phyloP scores from a whole-genome alignment of 2,113 vertebrate species.

The Antechinus flavipes region DNA sequence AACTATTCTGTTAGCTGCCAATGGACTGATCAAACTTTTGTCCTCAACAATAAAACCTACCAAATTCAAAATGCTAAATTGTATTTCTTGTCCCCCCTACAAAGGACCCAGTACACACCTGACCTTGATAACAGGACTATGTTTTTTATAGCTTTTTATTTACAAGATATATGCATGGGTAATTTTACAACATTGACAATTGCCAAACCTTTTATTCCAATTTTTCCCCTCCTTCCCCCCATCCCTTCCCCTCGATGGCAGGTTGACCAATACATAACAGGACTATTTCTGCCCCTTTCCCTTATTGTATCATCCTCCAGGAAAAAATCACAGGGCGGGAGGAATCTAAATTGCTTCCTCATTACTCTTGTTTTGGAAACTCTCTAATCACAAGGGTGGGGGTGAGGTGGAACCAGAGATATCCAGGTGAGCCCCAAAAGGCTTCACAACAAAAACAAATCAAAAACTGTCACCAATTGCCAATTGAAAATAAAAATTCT shows the following conservation, averaged over 20 bases:
- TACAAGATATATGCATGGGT: too few relatives aligned
- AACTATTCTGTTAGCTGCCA: not conserved
- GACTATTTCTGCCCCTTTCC: not conserved
- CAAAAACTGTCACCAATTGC: not conserved
- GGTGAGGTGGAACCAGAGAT: not conserved
- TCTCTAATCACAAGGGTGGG: not conserved
- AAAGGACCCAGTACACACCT: not conserved
- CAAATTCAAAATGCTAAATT: not conserved
- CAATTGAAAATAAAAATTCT: conserved; percentile 16
- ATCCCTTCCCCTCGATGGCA: too few relatives aligned
- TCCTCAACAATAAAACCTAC: not conserved
- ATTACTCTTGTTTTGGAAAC: not conserved
- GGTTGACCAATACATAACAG: too few relatives aligned
- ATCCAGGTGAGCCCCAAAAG: conserved; percentile 7
- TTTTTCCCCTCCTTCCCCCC: too few relatives aligned
- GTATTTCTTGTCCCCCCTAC: not conserved
- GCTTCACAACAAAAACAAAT: conserved; percentile 34
- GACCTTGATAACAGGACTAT: not conserved
- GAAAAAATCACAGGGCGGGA: not conserved
- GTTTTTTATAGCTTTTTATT: not conserved
- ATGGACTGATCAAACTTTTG: not conserved
- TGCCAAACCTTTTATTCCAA: too few relatives aligned
- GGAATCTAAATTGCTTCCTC: not conserved
- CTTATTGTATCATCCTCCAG: not conserved
- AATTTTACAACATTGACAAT: too few relatives aligned